Evolutionary conservation across 2,888 invertebrate species (phyloP), one percentile per base, ranked within the genome.

Genomic region (Lordiphosa andalusiaca): DNA sequence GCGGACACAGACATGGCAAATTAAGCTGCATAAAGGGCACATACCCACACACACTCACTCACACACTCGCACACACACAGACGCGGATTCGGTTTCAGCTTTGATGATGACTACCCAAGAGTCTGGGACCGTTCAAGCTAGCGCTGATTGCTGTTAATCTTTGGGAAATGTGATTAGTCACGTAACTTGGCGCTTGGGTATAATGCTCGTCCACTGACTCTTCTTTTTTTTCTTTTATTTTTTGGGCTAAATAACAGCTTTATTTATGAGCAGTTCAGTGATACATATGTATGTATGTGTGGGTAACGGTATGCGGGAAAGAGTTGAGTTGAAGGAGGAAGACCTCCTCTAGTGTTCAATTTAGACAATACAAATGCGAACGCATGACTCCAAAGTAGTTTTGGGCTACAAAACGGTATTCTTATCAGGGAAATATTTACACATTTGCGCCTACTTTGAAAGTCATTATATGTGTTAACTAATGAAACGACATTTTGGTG

Each of bases 81-180:
- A 10, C 57, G 44, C 51, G 57, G 47, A 67, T 78, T 71, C 69
- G 47, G 71, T 66, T 51, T 71, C 69, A 63, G 53, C 71, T 68
- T 84, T 76, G 82, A 77, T 77, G 82, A 77, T 77, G 84, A 84
- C 76, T 75, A 69, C 59, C 19, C 33, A 9, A 50, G 49, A 37
- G 67, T 58, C 66, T 66, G 67, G 67, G 58, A 65, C 67, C 60
- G 64, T 67, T 67, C 52, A 59, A 59, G 63, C 52, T 56, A 51
- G 37, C 54, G 78, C 72, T 84, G 80, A 84, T 78, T 80, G 82
- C 71, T 69, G 82, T 68, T 84, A 75, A 86, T 84, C 83, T 84
- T 64, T 49, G 69, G 53, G 66, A 83, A 85, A 80, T 84, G 83
- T 73, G 85, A 84, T 86, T 86, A 85, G 83, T 84, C 83, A 83